Conservation (phyloP, 2,113 vertebrate genomes). For the Myrmecobius fasciatus region DNA sequence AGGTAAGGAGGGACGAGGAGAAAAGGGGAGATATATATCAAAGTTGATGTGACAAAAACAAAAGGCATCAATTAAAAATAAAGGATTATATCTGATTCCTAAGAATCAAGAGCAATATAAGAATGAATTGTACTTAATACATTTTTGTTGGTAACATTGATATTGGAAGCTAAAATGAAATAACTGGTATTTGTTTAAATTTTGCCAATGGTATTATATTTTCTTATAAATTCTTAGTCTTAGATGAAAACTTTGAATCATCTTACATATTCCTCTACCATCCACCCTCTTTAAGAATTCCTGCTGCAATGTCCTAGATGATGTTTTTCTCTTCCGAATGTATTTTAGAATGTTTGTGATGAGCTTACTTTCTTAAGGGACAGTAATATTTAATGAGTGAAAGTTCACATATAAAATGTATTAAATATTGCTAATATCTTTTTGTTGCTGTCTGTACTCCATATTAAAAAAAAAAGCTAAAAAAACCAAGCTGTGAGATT, state of each 20-base stretch:
- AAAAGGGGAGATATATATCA: background rate
- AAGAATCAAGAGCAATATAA: background rate
- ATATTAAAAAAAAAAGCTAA: slow-evolving; percentile 52
- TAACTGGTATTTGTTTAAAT: slow-evolving; percentile 17
- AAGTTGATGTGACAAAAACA: background rate
- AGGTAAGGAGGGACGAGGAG: background rate
- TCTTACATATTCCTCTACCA: background rate
- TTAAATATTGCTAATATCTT: slow-evolving; percentile 63
- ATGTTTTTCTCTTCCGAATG: slow-evolving; percentile 27
- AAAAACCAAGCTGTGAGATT: slow-evolving; percentile 47
- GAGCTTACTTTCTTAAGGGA: slow-evolving; percentile 54
- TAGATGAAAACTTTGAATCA: background rate
- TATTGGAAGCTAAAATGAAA: background rate
- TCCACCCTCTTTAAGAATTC: background rate
- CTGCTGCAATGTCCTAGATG: slow-evolving; percentile 34
- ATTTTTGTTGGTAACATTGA: background rate
- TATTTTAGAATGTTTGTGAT: slow-evolving; percentile 56
- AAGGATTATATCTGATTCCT: background rate
- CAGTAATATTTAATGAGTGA: slow-evolving; percentile 62
- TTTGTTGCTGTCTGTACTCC: slow-evolving; percentile 61
- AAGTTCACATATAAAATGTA: slow-evolving; percentile 47
- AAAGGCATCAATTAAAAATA: slow-evolving; percentile 36
- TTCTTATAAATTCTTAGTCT: background rate
- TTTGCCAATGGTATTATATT: slow-evolving; percentile 23
- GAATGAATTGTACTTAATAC: slow-evolving; percentile 47